phyloP scores from a whole-genome alignment of 2,797 vertebrate genomes.

The Aldrovandia affinis region DNA sequence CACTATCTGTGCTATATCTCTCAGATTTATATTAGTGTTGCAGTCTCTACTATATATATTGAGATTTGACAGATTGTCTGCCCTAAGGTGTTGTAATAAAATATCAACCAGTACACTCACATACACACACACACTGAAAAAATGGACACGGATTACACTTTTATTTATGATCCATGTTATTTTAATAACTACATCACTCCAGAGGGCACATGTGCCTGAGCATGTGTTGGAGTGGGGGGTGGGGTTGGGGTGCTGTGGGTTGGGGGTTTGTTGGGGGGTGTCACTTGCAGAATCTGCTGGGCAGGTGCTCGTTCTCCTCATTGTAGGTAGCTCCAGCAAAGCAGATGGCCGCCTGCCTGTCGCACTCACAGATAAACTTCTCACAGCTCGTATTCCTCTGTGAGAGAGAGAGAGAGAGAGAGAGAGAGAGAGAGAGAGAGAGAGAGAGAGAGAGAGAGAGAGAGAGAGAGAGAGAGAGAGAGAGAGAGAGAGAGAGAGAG shows the following conservation, averaged over 20 bases:
- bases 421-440: background rate
- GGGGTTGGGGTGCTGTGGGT: background rate
- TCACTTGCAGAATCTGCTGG: constrained; percentile 56
- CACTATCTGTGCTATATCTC: too few relatives aligned
- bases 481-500: too few relatives aligned
- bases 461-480: too few relatives aligned
- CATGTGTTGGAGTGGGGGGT: background rate
- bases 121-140: too few relatives aligned
- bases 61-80: background rate
- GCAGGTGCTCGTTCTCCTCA: constrained; percentile 50
- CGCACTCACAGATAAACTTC: constrained; percentile 82
- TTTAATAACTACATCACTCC: background rate
- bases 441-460: background rate
- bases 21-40: too few relatives aligned
- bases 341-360: constrained; percentile 77
- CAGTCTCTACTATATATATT: too few relatives aligned
- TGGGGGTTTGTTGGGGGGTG: background rate
- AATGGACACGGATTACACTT: background rate
- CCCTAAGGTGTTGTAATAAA: background rate
- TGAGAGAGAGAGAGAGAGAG: constrained; percentile 46
- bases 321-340: constrained; percentile 70
- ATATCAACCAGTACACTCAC: too few relatives aligned
- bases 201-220: background rate
- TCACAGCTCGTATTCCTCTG: constrained; percentile 69
- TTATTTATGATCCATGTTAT: background rate